Evolutionary conservation across 2,113 vertebrate species (phyloP), one percentile per base, ranked within the genome.

Genomic region (Lynx canadensis): DNA sequence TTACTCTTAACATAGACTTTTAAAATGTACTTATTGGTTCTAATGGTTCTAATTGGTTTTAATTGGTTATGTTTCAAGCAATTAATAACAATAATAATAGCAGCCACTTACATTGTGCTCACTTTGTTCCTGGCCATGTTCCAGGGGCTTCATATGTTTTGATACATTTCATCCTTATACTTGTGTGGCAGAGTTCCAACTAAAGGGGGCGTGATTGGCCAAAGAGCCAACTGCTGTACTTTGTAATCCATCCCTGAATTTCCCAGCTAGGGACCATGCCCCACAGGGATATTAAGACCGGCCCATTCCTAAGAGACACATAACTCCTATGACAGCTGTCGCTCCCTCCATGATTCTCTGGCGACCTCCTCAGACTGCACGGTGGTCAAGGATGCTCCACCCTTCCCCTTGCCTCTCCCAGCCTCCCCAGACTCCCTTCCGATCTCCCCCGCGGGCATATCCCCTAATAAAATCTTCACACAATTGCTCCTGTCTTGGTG

Each of bases 161-260:
- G 45, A 82, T 57, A 38, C 25, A 69, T 52, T 76, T 95, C 50
- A 63, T 92, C 76, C 69, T 78, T 69, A 60, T 23, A 45, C n/a
- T 76, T 12, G 10, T 36, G 50, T 10, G 10, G 12, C 23, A 92
- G n/a, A 45, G 31, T 45, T 71, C 48, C 5, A 60, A 4, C 50
- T 36, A 73, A 68, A 31, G 8, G 38, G 50, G 6, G 12, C 2
- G 3, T 33, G 52, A 71, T 23, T 52, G 52, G 78, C 87, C 8
- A 0, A 19, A 52, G 21, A 1, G 0, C 57, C 45, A 18, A 10
- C 33, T 38, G 23, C 48, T 76, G 25, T 0, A 4, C 48, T 68
- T 27, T 57, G 9, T 36, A 71, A 65, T 33, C n/a, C 19, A 36
- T 68, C 57, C 25, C 36, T 10, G 3, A 7, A 60, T 69, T 19